phyloP scores from a whole-genome alignment of 2,888 invertebrate species.

The Formica aserva region DNA sequence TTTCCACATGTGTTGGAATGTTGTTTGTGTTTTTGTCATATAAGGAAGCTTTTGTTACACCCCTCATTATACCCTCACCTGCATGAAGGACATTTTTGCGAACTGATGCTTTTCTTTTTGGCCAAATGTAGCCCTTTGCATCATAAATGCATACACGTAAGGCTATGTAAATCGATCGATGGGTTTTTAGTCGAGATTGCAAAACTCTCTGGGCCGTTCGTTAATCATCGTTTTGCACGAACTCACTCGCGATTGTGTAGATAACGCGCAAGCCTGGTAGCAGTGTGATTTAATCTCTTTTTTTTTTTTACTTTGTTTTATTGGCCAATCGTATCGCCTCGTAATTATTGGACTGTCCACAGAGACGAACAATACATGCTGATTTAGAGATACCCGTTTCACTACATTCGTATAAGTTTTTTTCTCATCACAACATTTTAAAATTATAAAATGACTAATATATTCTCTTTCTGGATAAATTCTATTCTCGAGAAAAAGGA shows the following conservation, averaged over 20 bases:
- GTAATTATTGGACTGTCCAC: slow-evolving; percentile 7
- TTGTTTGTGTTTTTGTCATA: slow-evolving; percentile 75
- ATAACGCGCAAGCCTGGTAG: slow-evolving; percentile 59
- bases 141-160: slow-evolving; percentile 62
- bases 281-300: slow-evolving; percentile 43
- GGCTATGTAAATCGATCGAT: slow-evolving; percentile 47
- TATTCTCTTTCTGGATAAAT: not conserved
- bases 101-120: slow-evolving; percentile 75
- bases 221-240: slow-evolving; percentile 62
- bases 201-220: slow-evolving; percentile 31
- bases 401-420: not conserved
- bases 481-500: slow-evolving; percentile 8
- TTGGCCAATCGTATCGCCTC: slow-evolving; percentile 4
- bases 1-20: slow-evolving; percentile 77
- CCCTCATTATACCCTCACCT: slow-evolving; percentile 82
- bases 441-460: not conserved
- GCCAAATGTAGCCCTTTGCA: slow-evolving; percentile 67
- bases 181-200: slow-evolving; percentile 36
- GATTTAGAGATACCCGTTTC: not conserved
- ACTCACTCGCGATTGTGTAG: slow-evolving; percentile 52
- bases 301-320: slow-evolving; percentile 27
- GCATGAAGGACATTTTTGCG: slow-evolving; percentile 82
- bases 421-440: not conserved
- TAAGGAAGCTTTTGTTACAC: slow-evolving; percentile 78
- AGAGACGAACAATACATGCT: not conserved